Percentiles rank a stretch among this genome's conserved stretches.
Evolutionary conservation across 2,113 vertebrate genomes (phyloP).

Genomic region (Pterocles burchelli): DNA sequence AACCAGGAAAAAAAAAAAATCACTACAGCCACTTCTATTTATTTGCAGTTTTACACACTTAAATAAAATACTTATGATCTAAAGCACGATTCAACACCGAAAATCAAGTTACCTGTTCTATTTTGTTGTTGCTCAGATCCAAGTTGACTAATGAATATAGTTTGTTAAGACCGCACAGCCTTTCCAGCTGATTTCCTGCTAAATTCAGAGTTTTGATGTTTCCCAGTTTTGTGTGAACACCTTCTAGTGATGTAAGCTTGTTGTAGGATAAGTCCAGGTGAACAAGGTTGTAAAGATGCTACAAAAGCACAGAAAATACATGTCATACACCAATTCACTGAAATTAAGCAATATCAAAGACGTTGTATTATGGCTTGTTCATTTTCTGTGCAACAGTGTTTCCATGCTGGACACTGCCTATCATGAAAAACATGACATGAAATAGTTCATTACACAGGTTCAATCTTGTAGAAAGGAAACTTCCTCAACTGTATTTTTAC

Average conservation of each 20-base stretch:
- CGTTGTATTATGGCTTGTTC: background rate
- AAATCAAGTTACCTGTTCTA: conserved; percentile 82
- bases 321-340: background rate
- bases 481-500: background rate
- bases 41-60: background rate
- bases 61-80: background rate
- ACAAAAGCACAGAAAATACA: conserved; percentile 13
- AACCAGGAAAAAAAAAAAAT: background rate
- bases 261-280: conserved; percentile 97
- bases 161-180: conserved; percentile 88
- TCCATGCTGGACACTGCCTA: background rate
- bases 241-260: conserved; percentile 84
- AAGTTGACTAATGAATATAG: conserved; percentile 95
- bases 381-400: background rate
- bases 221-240: conserved; percentile 91
- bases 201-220: conserved; percentile 96
- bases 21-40: accelerated
- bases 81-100: background rate
- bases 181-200: conserved; percentile 92
- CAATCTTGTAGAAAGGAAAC: background rate
- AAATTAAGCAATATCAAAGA: background rate
- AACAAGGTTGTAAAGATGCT: conserved; percentile 95
- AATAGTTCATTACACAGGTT: background rate
- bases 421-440: background rate
- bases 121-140: conserved; percentile 90